Evolutionary conservation across 1,140 invertebrate species (phyloP), one percentile per base, ranked within the genome.

Genomic region (Cardiocondyla obscurior): DNA sequence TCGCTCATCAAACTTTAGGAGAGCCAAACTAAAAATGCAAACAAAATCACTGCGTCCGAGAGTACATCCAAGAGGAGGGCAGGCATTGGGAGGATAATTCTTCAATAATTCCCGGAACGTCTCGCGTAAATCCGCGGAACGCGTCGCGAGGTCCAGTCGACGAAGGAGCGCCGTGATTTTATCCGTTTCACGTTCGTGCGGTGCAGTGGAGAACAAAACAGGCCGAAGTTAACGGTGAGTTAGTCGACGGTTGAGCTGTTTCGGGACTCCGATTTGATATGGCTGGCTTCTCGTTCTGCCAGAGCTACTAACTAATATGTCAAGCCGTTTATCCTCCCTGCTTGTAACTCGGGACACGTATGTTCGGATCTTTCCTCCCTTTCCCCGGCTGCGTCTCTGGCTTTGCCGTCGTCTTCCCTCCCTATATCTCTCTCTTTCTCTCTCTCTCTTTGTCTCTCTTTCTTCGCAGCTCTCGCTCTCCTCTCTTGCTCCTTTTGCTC

Each of bases 231-330:
- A 82, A 73, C 55, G 62, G 14, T 44, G 79, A 86, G 79, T 86
- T 86, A 86, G 85, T 49, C 55, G 53, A 55, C 72, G 62, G 69
- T 60, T 57, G 81, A 81, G 84, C 67, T 85, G 77, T 81, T 86
- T 85, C 62, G 64, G 25, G 64, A 64, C 84, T 76, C 69, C 70
- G 79, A 85, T 85, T 85, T 85, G 42, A 85, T 85, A 85, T 51
- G 84, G 77, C 53, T 81, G 30, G 67, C 44, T 81, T 74, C 83
- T 22, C 55, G 25, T 64, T 82, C 53, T 57, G 51, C 64, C 73
- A 46, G 55, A 82, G 81, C 79, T 76, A 70, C 88, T 85, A 89
- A 84, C 87, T 87, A 89, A 89, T 89, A 89, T 83, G 88, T 89
- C 88, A 89, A 87, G 83, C 85, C 88, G 72, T 89, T 89, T 89